Evolutionary conservation across 2,888 invertebrate genomes (phyloP).

Genomic region (Saturnia pavonia): DNA sequence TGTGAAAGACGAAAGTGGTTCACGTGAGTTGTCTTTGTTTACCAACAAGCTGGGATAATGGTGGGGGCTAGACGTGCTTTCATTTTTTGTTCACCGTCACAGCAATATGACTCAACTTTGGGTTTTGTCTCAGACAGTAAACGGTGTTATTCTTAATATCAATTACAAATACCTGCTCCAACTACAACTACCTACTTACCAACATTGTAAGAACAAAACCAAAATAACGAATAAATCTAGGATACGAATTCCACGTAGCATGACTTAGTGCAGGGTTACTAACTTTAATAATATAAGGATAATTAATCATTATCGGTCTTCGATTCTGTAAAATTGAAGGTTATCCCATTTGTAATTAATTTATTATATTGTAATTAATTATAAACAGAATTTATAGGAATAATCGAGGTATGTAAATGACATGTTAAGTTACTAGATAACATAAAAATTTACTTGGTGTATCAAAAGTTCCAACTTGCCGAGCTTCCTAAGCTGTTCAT

Average conservation of each 20-base stretch:
- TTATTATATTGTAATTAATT: too few species aligned
- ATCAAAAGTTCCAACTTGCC: background rate
- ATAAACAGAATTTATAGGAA: too few species aligned
- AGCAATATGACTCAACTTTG: background rate
- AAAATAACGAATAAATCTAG: slow-evolving; percentile 8
- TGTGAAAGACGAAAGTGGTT: slow-evolving; percentile 15
- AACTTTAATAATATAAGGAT: background rate
- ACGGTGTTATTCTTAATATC: background rate
- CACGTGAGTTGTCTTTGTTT: slow-evolving; percentile 15
- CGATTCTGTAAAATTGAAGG: background rate
- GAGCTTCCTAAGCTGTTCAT: background rate
- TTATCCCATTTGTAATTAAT: too few species aligned
- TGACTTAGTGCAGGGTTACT: slow-evolving; percentile 1
- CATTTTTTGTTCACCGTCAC: slow-evolving; percentile 9
- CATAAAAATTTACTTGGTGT: too few species aligned
- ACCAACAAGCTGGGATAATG: background rate
- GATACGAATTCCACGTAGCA: background rate
- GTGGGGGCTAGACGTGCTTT: slow-evolving; percentile 6
- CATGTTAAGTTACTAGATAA: too few species aligned
- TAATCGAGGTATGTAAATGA: too few species aligned
- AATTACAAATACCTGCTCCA: background rate
- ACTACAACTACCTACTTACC: background rate
- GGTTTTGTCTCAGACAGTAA: background rate
- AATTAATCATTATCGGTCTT: background rate
- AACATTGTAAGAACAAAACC: background rate